phyloP scores from a whole-genome alignment of 2,888 invertebrate species.

The Steinernema hermaphroditum region DNA sequence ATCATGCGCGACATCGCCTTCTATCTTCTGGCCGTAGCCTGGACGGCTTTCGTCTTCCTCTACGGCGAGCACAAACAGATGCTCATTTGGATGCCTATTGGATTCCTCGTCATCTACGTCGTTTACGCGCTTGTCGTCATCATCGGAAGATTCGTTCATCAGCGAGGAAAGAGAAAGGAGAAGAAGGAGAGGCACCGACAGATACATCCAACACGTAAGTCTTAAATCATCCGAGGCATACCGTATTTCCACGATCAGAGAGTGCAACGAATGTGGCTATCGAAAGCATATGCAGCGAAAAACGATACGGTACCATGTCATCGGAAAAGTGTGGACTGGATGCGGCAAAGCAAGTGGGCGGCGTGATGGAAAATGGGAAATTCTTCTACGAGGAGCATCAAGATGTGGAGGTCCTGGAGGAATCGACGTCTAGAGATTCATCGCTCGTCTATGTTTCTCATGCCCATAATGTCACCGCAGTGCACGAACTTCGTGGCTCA shows the following conservation, averaged over 20 bases:
- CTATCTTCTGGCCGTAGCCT: conserved; percentile 70
- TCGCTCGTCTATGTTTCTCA: conserved; percentile 23
- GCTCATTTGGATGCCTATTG: conserved; percentile 70
- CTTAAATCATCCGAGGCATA: not conserved
- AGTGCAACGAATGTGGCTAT: conserved; percentile 1
- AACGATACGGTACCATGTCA: not conserved
- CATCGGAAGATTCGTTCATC: conserved; percentile 59
- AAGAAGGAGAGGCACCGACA: not conserved
- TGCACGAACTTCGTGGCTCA: not conserved
- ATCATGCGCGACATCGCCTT: conserved; percentile 71
- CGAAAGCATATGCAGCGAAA: not conserved
- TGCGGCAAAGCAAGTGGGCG: no score
- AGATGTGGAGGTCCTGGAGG: not conserved
- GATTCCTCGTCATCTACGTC: conserved; percentile 69
- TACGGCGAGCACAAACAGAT: conserved; percentile 68
- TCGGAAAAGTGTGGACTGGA: not conserved
- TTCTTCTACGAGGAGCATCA: conserved; percentile 34
- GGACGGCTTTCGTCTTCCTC: conserved; percentile 70
- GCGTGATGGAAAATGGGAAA: conserved; percentile 32
- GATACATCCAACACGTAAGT: conserved; percentile 7
- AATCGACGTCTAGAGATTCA: conserved; percentile 3
- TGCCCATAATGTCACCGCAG: conserved; percentile 15
- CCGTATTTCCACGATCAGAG: not conserved
- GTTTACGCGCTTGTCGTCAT: conserved; percentile 71
- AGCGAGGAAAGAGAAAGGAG: conserved; percentile 34